These are phyloP conservation scores for Stenodera caucasica DNA, from an alignment of 2,888 invertebrate species.

Conservation along the genomic window DNA sequence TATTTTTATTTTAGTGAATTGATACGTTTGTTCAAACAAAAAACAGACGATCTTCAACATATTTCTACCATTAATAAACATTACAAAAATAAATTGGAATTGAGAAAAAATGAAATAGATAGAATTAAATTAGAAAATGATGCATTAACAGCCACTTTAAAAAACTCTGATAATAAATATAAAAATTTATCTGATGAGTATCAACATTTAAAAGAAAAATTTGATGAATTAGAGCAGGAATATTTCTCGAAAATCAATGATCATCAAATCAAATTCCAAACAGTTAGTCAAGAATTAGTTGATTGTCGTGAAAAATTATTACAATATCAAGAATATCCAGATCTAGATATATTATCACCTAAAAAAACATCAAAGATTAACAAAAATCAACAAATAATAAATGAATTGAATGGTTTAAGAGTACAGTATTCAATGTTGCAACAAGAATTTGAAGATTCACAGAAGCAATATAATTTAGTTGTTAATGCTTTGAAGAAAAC, in stretches of 20 bases:
- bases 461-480: background rate
- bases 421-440: constrained; percentile 10
- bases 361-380: background rate
- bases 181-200: constrained; percentile 26
- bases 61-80: background rate
- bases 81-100: constrained; percentile 13
- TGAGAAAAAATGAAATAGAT: constrained; percentile 26
- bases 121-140: constrained; percentile 37
- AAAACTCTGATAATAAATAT: constrained; percentile 29
- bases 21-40: constrained; percentile 27
- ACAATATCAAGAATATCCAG: background rate
- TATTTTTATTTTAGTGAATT: constrained; percentile 31
- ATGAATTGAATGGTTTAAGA: constrained; percentile 26
- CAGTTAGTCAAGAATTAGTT: constrained; percentile 17
- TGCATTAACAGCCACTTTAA: constrained; percentile 24
- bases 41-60: background rate
- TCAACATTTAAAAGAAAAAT: constrained; percentile 22
- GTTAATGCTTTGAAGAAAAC: background rate
- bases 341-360: background rate
- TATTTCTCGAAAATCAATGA: constrained; percentile 34
- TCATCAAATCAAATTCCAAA: constrained; percentile 34
- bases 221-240: constrained; percentile 29
- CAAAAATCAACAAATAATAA: constrained; percentile 20
- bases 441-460: constrained; percentile 2
- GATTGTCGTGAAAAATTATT: background rate